A percentile compares a stretch with the other conserved stretches of the same genome.
These are phyloP conservation scores for Eupsittula cactorum DNA, from an alignment of 2,113 vertebrate species.

Conservation along the genomic window DNA sequence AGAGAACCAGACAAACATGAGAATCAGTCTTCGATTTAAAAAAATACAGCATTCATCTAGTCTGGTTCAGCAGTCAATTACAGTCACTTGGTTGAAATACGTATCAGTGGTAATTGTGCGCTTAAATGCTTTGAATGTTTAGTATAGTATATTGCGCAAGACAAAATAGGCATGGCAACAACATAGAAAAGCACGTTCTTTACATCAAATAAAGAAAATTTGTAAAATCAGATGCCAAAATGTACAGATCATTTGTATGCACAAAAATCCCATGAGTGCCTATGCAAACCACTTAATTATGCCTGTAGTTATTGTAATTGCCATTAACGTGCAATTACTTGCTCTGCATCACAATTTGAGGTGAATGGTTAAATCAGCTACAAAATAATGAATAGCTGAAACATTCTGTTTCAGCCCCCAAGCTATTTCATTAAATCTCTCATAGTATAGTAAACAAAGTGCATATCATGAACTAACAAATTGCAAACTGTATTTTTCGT, in stretches of 20 bases:
- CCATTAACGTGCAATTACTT: conserved; percentile 35
- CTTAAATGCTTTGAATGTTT: background rate
- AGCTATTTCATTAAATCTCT: background rate
- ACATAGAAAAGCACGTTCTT: background rate
- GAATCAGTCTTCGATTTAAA: background rate
- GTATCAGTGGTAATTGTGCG: background rate
- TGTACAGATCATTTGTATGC: background rate
- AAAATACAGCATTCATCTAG: background rate
- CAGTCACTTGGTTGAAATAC: background rate
- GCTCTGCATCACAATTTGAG: conserved; percentile 19
- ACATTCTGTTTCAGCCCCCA: background rate
- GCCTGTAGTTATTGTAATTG: conserved; percentile 48
- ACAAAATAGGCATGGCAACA: background rate
- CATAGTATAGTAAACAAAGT: background rate
- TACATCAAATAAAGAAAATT: background rate
- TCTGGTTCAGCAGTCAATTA: background rate
- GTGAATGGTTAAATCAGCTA: conserved; percentile 45
- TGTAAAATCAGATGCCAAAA: conserved; percentile 8
- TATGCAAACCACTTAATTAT: conserved; percentile 37
- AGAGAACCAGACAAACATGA: background rate
- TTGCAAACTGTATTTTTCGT: background rate
- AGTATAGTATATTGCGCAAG: background rate
- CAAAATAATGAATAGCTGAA: conserved; percentile 10
- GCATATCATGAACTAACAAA: background rate
- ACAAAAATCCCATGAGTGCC: background rate